Evolutionary conservation across 2,888 invertebrate genomes (phyloP), one percentile per base, ranked within the genome.

Genomic region (Drosophila cracens): DNA sequence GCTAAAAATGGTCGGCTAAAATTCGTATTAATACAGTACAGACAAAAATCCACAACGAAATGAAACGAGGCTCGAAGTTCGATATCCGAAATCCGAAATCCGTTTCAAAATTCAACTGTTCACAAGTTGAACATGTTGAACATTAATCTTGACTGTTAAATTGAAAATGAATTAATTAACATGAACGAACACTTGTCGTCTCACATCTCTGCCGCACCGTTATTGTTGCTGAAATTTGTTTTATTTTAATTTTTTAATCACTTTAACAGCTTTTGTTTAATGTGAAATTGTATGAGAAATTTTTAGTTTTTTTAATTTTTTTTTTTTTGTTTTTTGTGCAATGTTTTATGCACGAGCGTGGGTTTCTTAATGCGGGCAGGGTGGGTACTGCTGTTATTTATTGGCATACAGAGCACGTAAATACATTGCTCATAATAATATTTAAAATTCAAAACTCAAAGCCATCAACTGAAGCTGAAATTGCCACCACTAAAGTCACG

Each of bases 131-230:
- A 88, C 72, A 86, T 88, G 90, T 85, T 86, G 64, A 76, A 70
- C 90, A 90, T 85, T 85, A 90, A 88, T 90, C 90, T 90, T 90
- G 74, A 65, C 81, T 79, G 83, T 86, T 88, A 82, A 79, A 88
- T 86, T 90, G 85, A 85, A 90, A 85, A 90, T 57, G 73, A 82
- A 88, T 89, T 89, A 87, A 90, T 90, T 88, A 90, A 88, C 74
- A 84, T 75, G 71, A 67, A 61, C 33, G 74, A 89, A 85, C 86
- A 85, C 90, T 79, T 84, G 82, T 70, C 75, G 61, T 52, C 49
- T 64, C 43, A 48, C 61, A 62, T 68, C 49, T 74, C 63, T 74
- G 75, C 60, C 75, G 56, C 76, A n/a, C 51, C 33, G 67, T 38
- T 57, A 40, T 67, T 72, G 72, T 77, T 51, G 81, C 56, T 72